These are phyloP conservation scores for Promerops cafer DNA, from an alignment of 2,113 vertebrate genomes.

Conservation along the genomic window DNA sequence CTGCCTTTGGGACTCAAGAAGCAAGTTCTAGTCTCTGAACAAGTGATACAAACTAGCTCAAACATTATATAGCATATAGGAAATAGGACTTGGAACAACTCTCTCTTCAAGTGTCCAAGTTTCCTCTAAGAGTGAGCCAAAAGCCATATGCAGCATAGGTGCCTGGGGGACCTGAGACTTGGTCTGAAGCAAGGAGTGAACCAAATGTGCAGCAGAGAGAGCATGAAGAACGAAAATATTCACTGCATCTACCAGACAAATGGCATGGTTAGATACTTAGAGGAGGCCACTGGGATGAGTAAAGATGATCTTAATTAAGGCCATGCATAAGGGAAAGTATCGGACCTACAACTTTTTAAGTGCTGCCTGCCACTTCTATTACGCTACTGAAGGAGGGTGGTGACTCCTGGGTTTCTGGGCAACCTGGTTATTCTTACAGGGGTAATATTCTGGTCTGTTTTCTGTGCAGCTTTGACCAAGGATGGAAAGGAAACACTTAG, in stretches of 20 bases:
- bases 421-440: background rate
- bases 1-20: background rate
- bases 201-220: background rate
- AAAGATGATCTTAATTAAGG: background rate
- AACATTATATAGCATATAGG: background rate
- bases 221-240: background rate
- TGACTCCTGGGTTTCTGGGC: background rate
- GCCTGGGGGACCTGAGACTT: background rate
- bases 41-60: background rate
- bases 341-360: background rate
- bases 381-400: background rate
- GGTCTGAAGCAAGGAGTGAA: background rate
- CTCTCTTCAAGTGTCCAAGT: background rate
- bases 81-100: background rate
- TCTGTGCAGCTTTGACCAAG: background rate
- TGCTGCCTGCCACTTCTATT: background rate
- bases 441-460: background rate
- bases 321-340: background rate
- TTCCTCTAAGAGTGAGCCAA: background rate
- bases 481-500: background rate
- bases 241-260: background rate
- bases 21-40: background rate
- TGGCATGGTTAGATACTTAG: background rate
- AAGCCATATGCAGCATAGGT: background rate
- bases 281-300: background rate